Percentiles rank a stretch among this genome's conserved stretches.
These are phyloP conservation scores for Brachionus asplanchnoidis DNA, from an alignment of 1,140 invertebrate species.

Conservation along the genomic window DNA sequence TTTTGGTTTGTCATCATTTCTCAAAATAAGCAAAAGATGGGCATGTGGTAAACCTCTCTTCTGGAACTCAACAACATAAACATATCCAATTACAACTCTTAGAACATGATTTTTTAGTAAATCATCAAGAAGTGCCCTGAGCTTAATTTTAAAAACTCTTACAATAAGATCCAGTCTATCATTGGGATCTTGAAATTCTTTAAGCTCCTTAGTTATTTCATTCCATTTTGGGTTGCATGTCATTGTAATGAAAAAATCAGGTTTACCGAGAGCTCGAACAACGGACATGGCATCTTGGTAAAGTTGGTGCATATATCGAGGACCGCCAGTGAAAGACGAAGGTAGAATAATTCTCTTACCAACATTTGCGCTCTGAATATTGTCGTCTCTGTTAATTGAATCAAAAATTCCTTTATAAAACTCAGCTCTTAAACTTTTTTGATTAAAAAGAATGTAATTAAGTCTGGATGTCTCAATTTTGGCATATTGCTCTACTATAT, in stretches of 20 bases:
- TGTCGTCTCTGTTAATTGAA: not conserved
- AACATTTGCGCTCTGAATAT: not conserved
- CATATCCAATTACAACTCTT: slow-evolving; percentile 49
- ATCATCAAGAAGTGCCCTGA: slow-evolving; percentile 57
- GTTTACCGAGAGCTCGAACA: slow-evolving; percentile 44
- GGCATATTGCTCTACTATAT: not conserved
- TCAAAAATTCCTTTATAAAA: not conserved
- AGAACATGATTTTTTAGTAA: slow-evolving; percentile 51
- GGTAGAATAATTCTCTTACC: slow-evolving; percentile 10
- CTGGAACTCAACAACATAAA: slow-evolving; percentile 60
- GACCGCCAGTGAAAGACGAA: slow-evolving; percentile 6
- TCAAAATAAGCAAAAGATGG: slow-evolving; percentile 58
- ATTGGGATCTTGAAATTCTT: slow-evolving; percentile 45
- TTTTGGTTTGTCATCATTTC: slow-evolving; percentile 42
- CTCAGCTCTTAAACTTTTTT: slow-evolving; percentile 33
- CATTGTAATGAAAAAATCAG: slow-evolving; percentile 47
- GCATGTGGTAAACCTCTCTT: slow-evolving; percentile 60
- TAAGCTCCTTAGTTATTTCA: slow-evolving; percentile 52
- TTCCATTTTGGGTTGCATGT: slow-evolving; percentile 48
- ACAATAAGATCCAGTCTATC: slow-evolving; percentile 57
- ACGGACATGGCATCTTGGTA: slow-evolving; percentile 45
- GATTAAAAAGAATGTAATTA: slow-evolving; percentile 38
- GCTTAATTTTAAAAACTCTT: slow-evolving; percentile 59
- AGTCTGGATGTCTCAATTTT: slow-evolving; percentile 51
- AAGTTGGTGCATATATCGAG: not conserved